Evolutionary conservation across 2,888 invertebrate species (phyloP), one percentile per base, ranked within the genome.

Genomic region (Ethmia dodecea): DNA sequence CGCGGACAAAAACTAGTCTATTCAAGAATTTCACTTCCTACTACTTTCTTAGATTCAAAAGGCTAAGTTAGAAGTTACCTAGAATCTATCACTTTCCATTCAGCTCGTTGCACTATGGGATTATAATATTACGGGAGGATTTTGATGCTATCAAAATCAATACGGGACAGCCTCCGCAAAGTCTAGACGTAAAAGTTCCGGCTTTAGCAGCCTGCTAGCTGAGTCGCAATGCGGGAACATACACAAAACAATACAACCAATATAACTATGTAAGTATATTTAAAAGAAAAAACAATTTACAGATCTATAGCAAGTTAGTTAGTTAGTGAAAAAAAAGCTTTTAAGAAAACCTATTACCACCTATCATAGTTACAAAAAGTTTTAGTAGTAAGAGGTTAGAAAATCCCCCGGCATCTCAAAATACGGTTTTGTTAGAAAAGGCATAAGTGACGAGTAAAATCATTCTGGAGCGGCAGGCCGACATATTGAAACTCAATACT

Each of bases 401-500:
- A 70, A 66, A 71, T 58, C 46, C 49, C 49, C 64, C 64, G 66
- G 67, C 54, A 37, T 22, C 8, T 22, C 22, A 22, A 22, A 8
- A 22, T n/a, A 22, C n/a, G 9, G n/a, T 6, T 10, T 26, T 9
- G 26, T 11, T 26, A 42, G 43, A 60, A 58, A 58, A 58, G 49
- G 53, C 42, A 43, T 52, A 55, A 64, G 63, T 65, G 70, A 70
- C 68, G 63, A 53, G 50, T 49, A 62, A 65, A 66, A 68, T 64
- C 61, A 63, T 73, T 74, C 75, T 74, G 75, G 73, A 77, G 68
- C 73, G 61, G 50, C 65, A 61, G 71, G 76, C 79, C 61, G 79
- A 79, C 78, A 77, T 76, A 60, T 73, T 84, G 83, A 67, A 84
- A 84, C 73, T 74, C 69, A 71, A 84, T 70, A 78, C 80, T 61